Base-by-base conservation (phyloP, 2,888 invertebrate genomes). In the Zygaena filipendulae region DNA sequence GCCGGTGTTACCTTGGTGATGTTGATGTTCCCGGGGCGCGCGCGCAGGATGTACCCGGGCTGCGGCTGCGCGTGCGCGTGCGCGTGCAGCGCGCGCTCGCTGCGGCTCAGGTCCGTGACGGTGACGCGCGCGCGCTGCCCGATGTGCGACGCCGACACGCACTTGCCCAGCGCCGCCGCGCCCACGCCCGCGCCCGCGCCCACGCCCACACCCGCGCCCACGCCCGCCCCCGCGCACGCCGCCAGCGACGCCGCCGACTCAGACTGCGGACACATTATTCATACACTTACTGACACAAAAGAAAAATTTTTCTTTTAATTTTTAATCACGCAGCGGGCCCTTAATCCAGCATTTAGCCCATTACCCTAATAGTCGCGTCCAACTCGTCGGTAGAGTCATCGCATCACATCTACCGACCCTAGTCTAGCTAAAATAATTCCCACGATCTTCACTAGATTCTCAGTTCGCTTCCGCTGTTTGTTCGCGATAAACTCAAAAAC, bases 131-230 rank as follows among this genome's bases (percentile, higher is more conserved):
- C 37, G 33, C 20, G 50, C 39, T 14, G 50, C 45, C 55, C 49
- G 36, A 75, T 47, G 45, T 72, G 70, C 1, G 56, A 45, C n/a
- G 75, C 77, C 13, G 80, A 80, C 51, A 74, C 64, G 38, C 80
- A 80, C 60, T 79, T 77, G 57, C 70, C 74, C 1, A 74, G 60
- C 19, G 59, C 58, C 11, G 47, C 42, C 3, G 45, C 42, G n/a
- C n/a, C 13, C 35, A 30, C 38, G 25, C 25, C 20, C 21, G 26
- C 10, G 30, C 25, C 27, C 27, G 29, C 3, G n/a, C n/a, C n/a
- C 28, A 29, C 6, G 0, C 51, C 40, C 11, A 63, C 63, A 8
- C 66, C 71, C 45, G 63, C 58, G 34, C 67, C 68, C 56, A 64
- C 70, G 52, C 62, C 62, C 1, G 60, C 53, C 29, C 12, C 12